Evolutionary conservation across 2,113 vertebrate genomes (phyloP), one percentile per base, ranked within the genome.

Genomic region (Nettapus auritus): DNA sequence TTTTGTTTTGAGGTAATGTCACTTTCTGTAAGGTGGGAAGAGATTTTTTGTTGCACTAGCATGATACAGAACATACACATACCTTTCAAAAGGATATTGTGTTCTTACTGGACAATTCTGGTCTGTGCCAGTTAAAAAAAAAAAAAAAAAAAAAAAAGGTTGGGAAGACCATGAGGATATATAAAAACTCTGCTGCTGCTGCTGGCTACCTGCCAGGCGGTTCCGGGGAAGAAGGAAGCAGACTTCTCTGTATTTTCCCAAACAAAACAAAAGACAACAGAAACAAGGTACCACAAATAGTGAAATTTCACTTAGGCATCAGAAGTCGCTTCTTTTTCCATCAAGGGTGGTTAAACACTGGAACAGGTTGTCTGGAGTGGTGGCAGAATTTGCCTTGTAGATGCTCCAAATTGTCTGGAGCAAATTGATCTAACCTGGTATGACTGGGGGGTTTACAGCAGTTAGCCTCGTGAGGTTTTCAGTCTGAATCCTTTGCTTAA

Each of bases 391-490:
- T 64, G 42, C 14, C 3, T 74, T 11, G 1, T 3, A 77, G 59
- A 22, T 48, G 8, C 28, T 76, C 38, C 26, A 28, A 5, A 10
- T 15, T 19, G 19, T 33, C 21, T 36, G 21, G 76, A 59, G n/a
- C 40, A 48, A 46, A 0, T 0, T 34, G 63, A 20, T 62, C 36
- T 31, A 9, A 25, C 4, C 38, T 34, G 2, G 17, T 50, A 2
- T 18, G 31, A 22, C 34, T 16, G 18, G 22, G 55, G 22, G 40
- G 7, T 63, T 63, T 74, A 34, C 18, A 52, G 22, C 19, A 10
- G 9, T 29, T 77, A 53, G 11, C 55, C 55, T 70, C 6, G 14
- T 31, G 36, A 79, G 42, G 10, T 13, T 46, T 89, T 15, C 36
- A 40, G 74, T 48, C 56, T 59, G 6, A 48, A 44, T 59, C 34